Base-by-base conservation (phyloP, 1,140 invertebrate species). In the Calycopis cecrops region DNA sequence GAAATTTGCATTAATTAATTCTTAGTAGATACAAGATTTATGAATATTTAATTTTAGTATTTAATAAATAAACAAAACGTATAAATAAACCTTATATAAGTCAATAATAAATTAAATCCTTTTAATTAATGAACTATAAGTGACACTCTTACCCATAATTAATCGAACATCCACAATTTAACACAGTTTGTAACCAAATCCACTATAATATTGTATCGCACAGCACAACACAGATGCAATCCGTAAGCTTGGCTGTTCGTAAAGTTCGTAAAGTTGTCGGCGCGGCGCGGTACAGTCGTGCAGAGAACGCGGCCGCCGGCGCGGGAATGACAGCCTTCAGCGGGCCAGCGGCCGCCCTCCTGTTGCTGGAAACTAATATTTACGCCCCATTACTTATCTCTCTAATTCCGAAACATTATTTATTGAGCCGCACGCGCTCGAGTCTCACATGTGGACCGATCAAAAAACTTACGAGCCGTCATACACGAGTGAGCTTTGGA, bases 321-420 rank as follows among this genome's bases (percentile, higher is more conserved):
- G 59, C 60, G 53, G 51, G 64, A 69, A 65, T 71, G 69, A 66
- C 48, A 40, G 21, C 21, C 17, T 47, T 50, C 14, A 37, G 52
- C 47, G 28, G 40, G 33, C 40, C 38, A 17, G 28, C 53, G 34
- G 56, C 54, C 57, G 54, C 61, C 61, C 61, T 66, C 63, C 62
- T 67, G 64, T 66, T 63, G 62, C 62, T 38, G 21, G 18, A 37
- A 17, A 38, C 35, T 52, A 52, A 37, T 35, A 17, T 52, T 35
- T 48, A 48, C 54, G 33, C 47, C 37, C 35, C 17, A 37, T 18
- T 55, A 55, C 21, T 35, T 37, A 35, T 18, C 12, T 21, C 7
- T 16, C 14, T 16, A 44, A 44, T 44, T 44, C 17, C 12, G 14
- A 44, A 44, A 16, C 40, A 16, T 44, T 44, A 44, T 44, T 44